Percentiles rank a stretch among this genome's conserved stretches.
Evolutionary conservation across 2,113 vertebrate species (phyloP).

Genomic region (Mus spicilegus): DNA sequence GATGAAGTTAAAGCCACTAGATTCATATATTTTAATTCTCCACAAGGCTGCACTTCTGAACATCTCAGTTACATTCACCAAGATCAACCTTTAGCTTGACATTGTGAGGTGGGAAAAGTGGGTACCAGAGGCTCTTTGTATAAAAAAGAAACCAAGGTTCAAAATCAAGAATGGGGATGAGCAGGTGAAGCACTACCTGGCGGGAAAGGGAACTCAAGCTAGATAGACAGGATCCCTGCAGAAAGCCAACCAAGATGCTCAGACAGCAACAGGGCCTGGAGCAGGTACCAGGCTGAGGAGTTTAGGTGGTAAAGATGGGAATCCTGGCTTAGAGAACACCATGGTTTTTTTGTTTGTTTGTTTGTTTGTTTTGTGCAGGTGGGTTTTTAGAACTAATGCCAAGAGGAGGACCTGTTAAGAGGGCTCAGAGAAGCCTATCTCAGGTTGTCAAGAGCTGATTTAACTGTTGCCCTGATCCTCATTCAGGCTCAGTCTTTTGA

Average conservation of each 20-base stretch:
- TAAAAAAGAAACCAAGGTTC: neutral
- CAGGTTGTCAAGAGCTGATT: neutral
- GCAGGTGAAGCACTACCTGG: too few relatives aligned
- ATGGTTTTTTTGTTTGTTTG: neutral
- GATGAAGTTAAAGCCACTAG: neutral
- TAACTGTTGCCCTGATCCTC: too few relatives aligned
- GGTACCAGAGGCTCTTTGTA: neutral
- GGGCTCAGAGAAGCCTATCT: neutral
- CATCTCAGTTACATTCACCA: neutral
- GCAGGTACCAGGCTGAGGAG: neutral
- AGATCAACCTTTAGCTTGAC: neutral
- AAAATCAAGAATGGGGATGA: neutral
- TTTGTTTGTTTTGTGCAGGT: neutral
- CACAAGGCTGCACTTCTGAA: constrained; percentile 1
- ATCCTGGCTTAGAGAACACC: neutral
- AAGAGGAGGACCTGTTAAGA: neutral
- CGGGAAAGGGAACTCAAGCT: neutral
- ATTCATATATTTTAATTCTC: neutral
- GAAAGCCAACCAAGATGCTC: neutral
- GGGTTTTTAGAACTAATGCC: neutral
- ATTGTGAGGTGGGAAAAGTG: neutral
- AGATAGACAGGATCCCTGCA: neutral
- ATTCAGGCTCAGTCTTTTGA: neutral
- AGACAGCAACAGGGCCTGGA: neutral
- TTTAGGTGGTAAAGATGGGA: neutral